Conservation (phyloP, 2,888 invertebrate genomes). For the Eledona agricola region DNA sequence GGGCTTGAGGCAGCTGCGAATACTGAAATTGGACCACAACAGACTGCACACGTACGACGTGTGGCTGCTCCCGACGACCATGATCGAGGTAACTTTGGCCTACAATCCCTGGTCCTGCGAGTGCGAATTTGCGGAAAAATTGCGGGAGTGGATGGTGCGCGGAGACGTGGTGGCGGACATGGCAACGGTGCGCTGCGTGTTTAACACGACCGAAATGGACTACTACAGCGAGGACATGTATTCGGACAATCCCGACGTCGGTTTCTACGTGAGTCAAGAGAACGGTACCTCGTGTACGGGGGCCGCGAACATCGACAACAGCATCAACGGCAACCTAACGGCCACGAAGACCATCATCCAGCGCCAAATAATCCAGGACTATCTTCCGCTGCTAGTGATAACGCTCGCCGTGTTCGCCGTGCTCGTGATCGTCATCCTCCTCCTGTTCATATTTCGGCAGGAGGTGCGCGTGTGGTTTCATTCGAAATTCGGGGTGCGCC, state of each 20-base stretch:
- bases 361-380: conserved; percentile 77
- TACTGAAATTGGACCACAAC: conserved; percentile 78
- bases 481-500: conserved; percentile 80
- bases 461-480: conserved; percentile 85
- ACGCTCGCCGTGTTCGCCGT: conserved; percentile 75
- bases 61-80: conserved; percentile 74
- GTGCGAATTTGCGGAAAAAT: conserved; percentile 79
- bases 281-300: conserved; percentile 72
- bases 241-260: conserved; percentile 67
- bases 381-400: conserved; percentile 76
- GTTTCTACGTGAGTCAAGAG: conserved; percentile 69
- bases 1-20: conserved; percentile 70
- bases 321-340: conserved; percentile 74
- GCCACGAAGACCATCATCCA: conserved; percentile 78
- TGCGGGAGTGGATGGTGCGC: conserved; percentile 79
- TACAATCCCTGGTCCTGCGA: conserved; percentile 86
- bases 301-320: conserved; percentile 72
- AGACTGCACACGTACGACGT: conserved; percentile 73
- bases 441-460: conserved; percentile 80
- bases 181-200: conserved; percentile 73
- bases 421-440: conserved; percentile 72
- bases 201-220: conserved; percentile 69
- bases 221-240: conserved; percentile 69
- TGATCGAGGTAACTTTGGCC: conserved; percentile 73
- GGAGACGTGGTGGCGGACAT: conserved; percentile 74